Evolutionary conservation across 2,888 invertebrate species (phyloP).

Genomic region (Piscicola geometra): DNA sequence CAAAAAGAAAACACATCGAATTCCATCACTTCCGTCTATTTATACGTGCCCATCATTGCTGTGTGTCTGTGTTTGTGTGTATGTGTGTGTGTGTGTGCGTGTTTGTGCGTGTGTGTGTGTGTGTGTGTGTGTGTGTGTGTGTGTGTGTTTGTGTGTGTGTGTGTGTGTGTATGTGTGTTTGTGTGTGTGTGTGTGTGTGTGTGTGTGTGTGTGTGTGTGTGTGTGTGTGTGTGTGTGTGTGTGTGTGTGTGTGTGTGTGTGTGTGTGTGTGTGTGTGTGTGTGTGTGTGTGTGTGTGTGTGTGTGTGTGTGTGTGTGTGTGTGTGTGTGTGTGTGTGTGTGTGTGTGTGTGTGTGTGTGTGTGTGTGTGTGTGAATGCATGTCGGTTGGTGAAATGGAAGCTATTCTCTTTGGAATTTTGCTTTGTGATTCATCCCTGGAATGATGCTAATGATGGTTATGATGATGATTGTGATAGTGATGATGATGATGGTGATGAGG

Average conservation of each 20-base stretch:
- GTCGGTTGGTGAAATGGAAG: too few species aligned
- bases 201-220: conserved; percentile 19
- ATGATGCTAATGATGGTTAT: too few species aligned
- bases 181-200: conserved; percentile 25
- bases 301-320: conserved; percentile 32
- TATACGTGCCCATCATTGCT: not conserved
- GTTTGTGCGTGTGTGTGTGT: not conserved
- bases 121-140: not conserved
- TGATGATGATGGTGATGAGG: not conserved
- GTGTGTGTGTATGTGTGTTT: conserved; percentile 19
- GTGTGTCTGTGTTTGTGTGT: conserved; percentile 5
- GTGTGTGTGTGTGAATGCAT: conserved; percentile 12
- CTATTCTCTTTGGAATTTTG: not conserved
- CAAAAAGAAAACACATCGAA: too few species aligned
- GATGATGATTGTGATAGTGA: not conserved
- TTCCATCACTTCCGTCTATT: too few species aligned
- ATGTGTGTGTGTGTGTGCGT: conserved; percentile 11
- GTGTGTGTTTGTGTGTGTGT: conserved; percentile 22
- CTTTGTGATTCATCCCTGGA: conserved; percentile 3
- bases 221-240: not conserved
- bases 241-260: conserved; percentile 28
- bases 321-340: conserved; percentile 31
- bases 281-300: conserved; percentile 32
- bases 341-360: conserved; percentile 27
- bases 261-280: conserved; percentile 31